Evolutionary conservation across 2,888 invertebrate species (phyloP).

Genomic region (Drosophila sordidula): DNA sequence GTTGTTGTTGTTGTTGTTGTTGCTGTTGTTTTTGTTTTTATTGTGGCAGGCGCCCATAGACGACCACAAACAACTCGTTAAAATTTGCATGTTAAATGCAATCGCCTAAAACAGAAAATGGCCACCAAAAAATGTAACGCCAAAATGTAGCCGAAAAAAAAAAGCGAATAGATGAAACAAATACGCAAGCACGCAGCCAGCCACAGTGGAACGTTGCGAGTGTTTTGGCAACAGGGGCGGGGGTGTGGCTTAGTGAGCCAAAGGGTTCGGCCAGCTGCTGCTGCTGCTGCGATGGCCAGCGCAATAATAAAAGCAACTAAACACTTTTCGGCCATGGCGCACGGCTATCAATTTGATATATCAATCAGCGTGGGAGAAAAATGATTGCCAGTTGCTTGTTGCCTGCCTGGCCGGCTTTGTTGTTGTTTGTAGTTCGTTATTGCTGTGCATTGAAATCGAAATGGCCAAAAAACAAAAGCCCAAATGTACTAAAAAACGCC

Average conservation of each 20-base stretch:
- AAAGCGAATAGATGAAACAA: constrained; percentile 22
- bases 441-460: constrained; percentile 39
- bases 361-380: constrained; percentile 65
- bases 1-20: constrained; percentile 34
- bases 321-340: constrained; percentile 49
- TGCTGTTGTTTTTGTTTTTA: constrained; percentile 33
- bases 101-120: constrained; percentile 62
- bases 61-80: constrained; percentile 78
- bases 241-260: constrained; percentile 2
- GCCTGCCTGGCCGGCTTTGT: constrained; percentile 1
- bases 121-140: constrained; percentile 8
- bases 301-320: constrained; percentile 44
- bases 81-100: constrained; percentile 77
- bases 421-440: constrained; percentile 55
- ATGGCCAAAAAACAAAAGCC: constrained; percentile 3
- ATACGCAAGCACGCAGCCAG: constrained; percentile 20
- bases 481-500: not conserved
- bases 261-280: constrained; percentile 25
- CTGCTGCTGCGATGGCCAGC: constrained; percentile 8
- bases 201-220: constrained; percentile 1
- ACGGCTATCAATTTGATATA: constrained; percentile 76
- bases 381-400: constrained; percentile 47
- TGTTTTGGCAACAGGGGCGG: constrained; percentile 5
- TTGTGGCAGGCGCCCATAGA: constrained; percentile 55
- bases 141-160: constrained; percentile 17